Base-by-base conservation (phyloP, 1,140 invertebrate genomes). In the Trichogramma pretiosum region DNA sequence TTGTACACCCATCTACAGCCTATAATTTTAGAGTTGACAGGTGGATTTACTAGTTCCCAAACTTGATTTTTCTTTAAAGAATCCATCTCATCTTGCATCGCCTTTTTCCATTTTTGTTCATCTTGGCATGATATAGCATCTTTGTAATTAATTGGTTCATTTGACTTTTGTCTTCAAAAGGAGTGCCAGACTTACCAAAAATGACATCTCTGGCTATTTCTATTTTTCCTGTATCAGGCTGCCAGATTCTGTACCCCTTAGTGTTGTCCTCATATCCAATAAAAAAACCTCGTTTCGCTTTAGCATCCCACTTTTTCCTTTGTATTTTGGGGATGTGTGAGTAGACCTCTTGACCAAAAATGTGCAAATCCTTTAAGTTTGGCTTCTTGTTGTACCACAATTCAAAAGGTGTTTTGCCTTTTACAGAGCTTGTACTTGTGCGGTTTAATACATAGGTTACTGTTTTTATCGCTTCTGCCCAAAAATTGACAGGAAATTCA, bases 401-500 rank as follows among this genome's bases (percentile, higher is more conserved):
- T 54, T 68, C 61, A 38, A 53, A 57, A 10, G 68, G 65, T 8
- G 58, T 60, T 37, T 35, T 50, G 22, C 57, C 58, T 7, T 47
- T 53, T 39, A 53, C 39, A 43, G 57, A 59, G n/a, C 65, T 59
- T n/a, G 60, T 52, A 3, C 67, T 22, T 10, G 59, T 64, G 33
- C 65, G 28, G 44, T 67, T 54, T 10, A 44, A 11, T 3, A 50
- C 3, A 32, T 47, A 50, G 2, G 46, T 52, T 0, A 62, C 64
- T 5, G 63, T 72, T 34, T 58, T 54, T 0, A 70, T 52, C 11
- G 72, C 67, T 61, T 75, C 69, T 5, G 61, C 65, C 72, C 69
- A 76, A 21, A 32, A 32, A 9, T 46, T 34, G 22, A 61, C 45
- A 22, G 56, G 54, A 22, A 75, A 41, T 21, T 63, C 42, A 24